A percentile compares a stretch with the other conserved stretches of the same genome.
phyloP scores from a whole-genome alignment of 2,888 invertebrate species.

The Yponomeuta plumbellus region DNA sequence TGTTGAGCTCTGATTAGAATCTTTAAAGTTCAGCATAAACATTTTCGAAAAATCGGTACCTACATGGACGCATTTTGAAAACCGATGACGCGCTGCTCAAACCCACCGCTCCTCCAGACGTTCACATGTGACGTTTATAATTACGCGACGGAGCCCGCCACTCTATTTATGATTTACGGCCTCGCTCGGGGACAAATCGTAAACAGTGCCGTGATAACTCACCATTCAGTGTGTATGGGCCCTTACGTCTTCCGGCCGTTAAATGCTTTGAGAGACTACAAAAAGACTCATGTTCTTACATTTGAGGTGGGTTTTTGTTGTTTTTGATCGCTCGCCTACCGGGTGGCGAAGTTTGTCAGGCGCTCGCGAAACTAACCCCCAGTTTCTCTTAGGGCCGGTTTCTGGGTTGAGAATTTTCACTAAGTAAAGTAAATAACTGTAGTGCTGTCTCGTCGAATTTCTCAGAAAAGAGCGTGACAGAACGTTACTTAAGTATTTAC shows the following conservation, averaged over 20 bases:
- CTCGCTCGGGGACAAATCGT: slow-evolving; percentile 5
- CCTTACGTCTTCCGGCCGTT: slow-evolving; percentile 6
- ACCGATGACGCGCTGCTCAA: too few species aligned
- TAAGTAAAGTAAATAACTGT: too few species aligned
- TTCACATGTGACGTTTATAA: slow-evolving; percentile 28
- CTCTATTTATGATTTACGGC: slow-evolving; percentile 5
- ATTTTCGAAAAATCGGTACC: too few species aligned
- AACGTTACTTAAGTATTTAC: too few species aligned
- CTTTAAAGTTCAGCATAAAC: too few species aligned
- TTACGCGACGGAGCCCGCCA: slow-evolving; percentile 13
- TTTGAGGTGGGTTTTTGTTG: neutral
- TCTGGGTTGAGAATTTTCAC: too few species aligned
- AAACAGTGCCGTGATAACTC: neutral
- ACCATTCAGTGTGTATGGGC: neutral
- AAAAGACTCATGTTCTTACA: slow-evolving; percentile 5
- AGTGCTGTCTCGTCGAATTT: too few species aligned
- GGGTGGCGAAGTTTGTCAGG: neutral
- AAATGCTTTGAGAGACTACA: neutral
- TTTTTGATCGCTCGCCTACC: neutral
- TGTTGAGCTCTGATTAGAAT: too few species aligned
- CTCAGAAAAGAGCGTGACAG: too few species aligned
- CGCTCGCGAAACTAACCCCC: neutral
- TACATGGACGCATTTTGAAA: too few species aligned
- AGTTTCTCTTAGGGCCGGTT: too few species aligned
- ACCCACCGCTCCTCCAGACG: slow-evolving; percentile 10